Percentiles rank a stretch among this genome's conserved stretches.
Conservation (phyloP, 2,888 invertebrate species). For the Resseliella maxima region DNA sequence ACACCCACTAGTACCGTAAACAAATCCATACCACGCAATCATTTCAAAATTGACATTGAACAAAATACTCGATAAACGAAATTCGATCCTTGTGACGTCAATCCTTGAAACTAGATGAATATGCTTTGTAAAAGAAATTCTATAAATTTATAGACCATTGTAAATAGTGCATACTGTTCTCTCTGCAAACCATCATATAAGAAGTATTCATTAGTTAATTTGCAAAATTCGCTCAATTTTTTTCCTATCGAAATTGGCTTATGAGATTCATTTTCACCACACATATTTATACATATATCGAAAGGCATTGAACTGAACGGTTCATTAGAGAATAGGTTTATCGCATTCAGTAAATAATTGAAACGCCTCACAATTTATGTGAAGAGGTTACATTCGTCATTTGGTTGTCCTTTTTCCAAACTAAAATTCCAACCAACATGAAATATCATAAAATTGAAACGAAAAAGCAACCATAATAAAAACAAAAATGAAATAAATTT, state of each 20-base stretch:
- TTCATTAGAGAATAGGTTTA: background rate
- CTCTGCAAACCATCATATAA: constrained; percentile 30
- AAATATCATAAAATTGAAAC: constrained; percentile 16
- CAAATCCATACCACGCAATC: background rate
- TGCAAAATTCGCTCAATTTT: background rate
- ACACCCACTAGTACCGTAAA: background rate
- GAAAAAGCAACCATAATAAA: constrained; percentile 13
- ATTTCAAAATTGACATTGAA: background rate
- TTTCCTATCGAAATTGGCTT: no score
- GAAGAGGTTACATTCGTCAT: constrained; percentile 3
- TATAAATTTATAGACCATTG: no score
- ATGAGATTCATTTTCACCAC: no score
- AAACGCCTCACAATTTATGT: constrained; percentile 19
- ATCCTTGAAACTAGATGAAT: no score
- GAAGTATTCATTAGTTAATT: background rate
- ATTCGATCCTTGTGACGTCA: no score
- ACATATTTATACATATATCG: no score
- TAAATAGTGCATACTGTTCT: no score
- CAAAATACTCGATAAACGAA: no score
- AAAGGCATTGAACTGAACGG: no score
- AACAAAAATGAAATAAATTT: constrained; percentile 26
- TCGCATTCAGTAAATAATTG: background rate
- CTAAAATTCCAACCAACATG: background rate
- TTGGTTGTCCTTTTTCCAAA: constrained; percentile 1
- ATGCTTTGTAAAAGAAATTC: no score